Evolutionary conservation across 2,113 vertebrate species (phyloP).

Genomic region (Tyto alba): DNA sequence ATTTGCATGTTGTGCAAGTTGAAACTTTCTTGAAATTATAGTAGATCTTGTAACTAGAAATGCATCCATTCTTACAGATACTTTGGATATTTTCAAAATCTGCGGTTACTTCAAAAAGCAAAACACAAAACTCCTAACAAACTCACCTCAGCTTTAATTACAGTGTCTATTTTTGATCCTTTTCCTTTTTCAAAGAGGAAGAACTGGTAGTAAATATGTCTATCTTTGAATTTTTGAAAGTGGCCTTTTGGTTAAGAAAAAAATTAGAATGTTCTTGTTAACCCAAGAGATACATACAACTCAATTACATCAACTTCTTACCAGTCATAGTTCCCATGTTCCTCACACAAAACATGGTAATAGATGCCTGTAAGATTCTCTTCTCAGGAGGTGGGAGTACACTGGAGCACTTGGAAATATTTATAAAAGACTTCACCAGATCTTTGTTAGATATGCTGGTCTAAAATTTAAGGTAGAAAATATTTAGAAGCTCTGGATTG

Average conservation of each 20-base stretch:
- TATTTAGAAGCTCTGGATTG: neutral
- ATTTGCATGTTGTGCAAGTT: neutral
- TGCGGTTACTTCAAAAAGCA: neutral
- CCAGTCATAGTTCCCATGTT: neutral
- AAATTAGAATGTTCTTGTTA: neutral
- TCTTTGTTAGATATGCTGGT: neutral
- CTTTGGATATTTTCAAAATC: neutral
- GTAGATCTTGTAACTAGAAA: neutral
- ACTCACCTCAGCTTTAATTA: neutral
- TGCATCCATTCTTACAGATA: neutral
- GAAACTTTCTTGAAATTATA: neutral
- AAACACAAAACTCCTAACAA: neutral
- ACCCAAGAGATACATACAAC: neutral
- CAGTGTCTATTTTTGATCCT: neutral
- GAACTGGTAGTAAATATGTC: neutral
- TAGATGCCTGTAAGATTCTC: neutral
- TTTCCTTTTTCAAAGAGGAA: neutral
- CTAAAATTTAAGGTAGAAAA: neutral
- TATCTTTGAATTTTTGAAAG: neutral
- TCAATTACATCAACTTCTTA: neutral
- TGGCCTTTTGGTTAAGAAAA: neutral
- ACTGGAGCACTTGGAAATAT: neutral
- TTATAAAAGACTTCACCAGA: neutral
- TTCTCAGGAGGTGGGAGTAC: neutral
- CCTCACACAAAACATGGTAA: neutral